Evolutionary conservation across 2,113 vertebrate genomes (phyloP).

Genomic region (Motacilla alba): DNA sequence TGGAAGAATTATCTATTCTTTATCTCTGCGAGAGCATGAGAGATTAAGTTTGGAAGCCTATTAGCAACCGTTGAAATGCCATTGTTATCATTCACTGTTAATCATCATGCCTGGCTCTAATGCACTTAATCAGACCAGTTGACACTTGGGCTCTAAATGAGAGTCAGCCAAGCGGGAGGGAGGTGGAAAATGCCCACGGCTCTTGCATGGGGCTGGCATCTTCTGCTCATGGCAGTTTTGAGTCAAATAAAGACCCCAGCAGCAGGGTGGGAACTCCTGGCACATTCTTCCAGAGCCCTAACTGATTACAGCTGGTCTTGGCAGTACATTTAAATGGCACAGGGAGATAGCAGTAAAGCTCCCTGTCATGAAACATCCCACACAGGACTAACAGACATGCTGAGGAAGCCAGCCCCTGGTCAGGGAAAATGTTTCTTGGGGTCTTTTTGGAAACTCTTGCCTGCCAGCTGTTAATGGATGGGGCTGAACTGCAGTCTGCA

Average conservation of each 20-base stretch:
- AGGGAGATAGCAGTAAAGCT: background rate
- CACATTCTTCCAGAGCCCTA: background rate
- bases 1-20: constrained; percentile 30
- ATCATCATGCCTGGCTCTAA: background rate
- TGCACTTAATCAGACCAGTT: constrained; percentile 2
- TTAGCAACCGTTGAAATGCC: constrained; percentile 19
- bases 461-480: constrained; percentile 60
- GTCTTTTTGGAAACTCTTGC: constrained; percentile 18
- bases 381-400: background rate
- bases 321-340: background rate
- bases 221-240: background rate
- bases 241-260: background rate
- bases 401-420: background rate
- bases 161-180: background rate
- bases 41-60: constrained; percentile 51
- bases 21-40: background rate
- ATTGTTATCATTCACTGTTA: constrained; percentile 42
- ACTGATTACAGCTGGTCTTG: background rate
- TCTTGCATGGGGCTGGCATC: background rate
- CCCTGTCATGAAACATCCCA: background rate
- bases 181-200: background rate
- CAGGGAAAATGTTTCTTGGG: constrained; percentile 6
- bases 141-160: constrained; percentile 13
- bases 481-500: constrained; percentile 28
- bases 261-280: background rate